Evolutionary conservation across 64 coral and sea anemone species (phyloP).

Genomic region (Montipora cactus): DNA sequence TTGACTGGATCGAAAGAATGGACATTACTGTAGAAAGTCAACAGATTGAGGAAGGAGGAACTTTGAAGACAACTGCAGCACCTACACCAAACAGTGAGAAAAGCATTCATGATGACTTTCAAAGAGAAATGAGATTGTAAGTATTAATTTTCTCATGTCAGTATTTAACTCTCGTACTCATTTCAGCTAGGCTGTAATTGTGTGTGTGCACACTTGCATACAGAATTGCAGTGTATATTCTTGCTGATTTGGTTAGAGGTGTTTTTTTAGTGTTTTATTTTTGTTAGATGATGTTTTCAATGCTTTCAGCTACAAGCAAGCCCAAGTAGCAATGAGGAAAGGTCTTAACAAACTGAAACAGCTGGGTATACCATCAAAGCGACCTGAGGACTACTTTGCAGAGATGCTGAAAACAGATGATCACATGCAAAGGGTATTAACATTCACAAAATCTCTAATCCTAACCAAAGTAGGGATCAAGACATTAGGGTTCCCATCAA

Average conservation of each 20-base stretch:
- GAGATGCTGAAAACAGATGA: slow-evolving; percentile 99
- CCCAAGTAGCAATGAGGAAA: slow-evolving; percentile 67
- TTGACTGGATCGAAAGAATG: slow-evolving; percentile 98
- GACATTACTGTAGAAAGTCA: slow-evolving; percentile 66
- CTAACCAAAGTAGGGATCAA: background rate
- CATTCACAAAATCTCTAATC: background rate
- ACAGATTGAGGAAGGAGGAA: slow-evolving; percentile 51
- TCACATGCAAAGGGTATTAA: slow-evolving; percentile 96
- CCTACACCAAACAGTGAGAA: slow-evolving; percentile 30
- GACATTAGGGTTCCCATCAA: too few species aligned
- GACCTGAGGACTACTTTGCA: slow-evolving; percentile 98
- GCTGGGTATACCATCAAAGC: slow-evolving; percentile 69
- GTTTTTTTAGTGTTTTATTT: too few species aligned
- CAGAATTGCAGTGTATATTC: too few species aligned
- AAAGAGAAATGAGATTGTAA: slow-evolving; percentile 99
- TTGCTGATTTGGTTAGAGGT: too few species aligned
- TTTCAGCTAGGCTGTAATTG: too few species aligned
- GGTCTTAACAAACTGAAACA: slow-evolving; percentile 78
- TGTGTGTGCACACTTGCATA: too few species aligned
- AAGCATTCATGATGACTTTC: slow-evolving; percentile 91
- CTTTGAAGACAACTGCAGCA: slow-evolving; percentile 40
- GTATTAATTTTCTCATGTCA: background rate
- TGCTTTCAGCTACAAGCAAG: slow-evolving; percentile 92
- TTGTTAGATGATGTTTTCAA: background rate
- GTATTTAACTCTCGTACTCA: too few species aligned